Conservation (phyloP, 2,888 invertebrate species). For the Melolontha melolontha region DNA sequence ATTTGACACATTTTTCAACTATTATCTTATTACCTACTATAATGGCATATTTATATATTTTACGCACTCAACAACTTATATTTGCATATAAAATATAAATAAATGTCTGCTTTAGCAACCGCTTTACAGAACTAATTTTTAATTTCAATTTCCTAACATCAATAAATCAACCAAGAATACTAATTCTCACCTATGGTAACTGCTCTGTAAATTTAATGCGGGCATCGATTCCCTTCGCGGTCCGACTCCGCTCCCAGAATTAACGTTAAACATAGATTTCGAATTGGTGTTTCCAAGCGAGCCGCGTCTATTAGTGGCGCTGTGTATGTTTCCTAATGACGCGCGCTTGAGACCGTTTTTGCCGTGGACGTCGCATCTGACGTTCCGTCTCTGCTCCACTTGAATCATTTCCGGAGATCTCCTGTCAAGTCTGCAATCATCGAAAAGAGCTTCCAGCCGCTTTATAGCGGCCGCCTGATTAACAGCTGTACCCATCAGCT, state of each 20-base stretch:
- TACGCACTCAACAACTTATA: too few species aligned
- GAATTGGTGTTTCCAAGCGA: slow-evolving; percentile 66
- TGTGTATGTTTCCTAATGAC: slow-evolving; percentile 70
- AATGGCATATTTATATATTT: too few species aligned
- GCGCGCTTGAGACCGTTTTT: slow-evolving; percentile 68
- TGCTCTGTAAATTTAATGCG: slow-evolving; percentile 58
- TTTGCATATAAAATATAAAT: too few species aligned
- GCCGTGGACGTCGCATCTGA: slow-evolving; percentile 80
- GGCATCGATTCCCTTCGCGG: slow-evolving; percentile 66
- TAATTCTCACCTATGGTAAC: slow-evolving; percentile 56
- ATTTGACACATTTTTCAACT: too few species aligned
- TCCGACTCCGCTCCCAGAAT: slow-evolving; percentile 64
- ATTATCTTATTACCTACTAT: too few species aligned
- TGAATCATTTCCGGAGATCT: slow-evolving; percentile 58
- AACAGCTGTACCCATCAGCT: slow-evolving; percentile 65
- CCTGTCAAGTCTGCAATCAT: slow-evolving; percentile 72
- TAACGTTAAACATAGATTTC: slow-evolving; percentile 54
- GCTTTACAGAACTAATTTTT: background rate
- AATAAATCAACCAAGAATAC: slow-evolving; percentile 33
- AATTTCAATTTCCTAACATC: background rate
- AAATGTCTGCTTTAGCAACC: too few species aligned
- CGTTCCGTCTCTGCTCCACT: slow-evolving; percentile 71
- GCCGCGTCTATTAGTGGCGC: slow-evolving; percentile 70
- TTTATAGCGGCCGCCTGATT: slow-evolving; percentile 77
- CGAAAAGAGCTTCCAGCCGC: slow-evolving; percentile 80